Percentiles rank a stretch among this genome's conserved stretches.
Evolutionary conservation across 2,888 invertebrate species (phyloP).

Genomic region (Meteorus cinctellus): DNA sequence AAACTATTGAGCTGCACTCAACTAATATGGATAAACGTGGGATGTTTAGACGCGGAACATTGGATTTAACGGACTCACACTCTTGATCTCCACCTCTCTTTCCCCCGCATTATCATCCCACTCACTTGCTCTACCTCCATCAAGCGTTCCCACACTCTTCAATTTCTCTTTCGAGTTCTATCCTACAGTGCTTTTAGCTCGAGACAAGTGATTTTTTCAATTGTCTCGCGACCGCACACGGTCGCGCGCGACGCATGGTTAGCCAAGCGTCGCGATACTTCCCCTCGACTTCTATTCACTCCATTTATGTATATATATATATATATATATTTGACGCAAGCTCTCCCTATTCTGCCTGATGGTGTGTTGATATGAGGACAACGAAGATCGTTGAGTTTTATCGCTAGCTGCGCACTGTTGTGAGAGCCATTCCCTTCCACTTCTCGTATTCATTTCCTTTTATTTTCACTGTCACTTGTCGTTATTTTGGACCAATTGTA

Average conservation of each 20-base stretch:
- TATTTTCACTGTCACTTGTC: constrained; percentile 39
- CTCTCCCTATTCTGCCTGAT: constrained; percentile 41
- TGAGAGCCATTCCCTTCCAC: background rate
- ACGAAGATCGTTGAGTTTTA: constrained; percentile 59
- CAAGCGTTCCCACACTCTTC: constrained; percentile 49
- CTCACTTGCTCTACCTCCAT: constrained; percentile 49
- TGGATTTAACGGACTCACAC: constrained; percentile 64
- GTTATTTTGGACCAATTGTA: constrained; percentile 42
- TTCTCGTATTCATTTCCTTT: background rate
- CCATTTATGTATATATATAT: constrained; percentile 16
- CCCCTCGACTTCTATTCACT: constrained; percentile 57
- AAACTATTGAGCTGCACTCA: background rate
- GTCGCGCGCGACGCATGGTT: constrained; percentile 66
- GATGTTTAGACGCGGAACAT: constrained; percentile 63
- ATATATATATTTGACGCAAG: constrained; percentile 40
- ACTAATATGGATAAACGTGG: constrained; percentile 5
- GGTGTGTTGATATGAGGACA: constrained; percentile 46
- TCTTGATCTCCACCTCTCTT: constrained; percentile 39
- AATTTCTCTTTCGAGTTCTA: constrained; percentile 34
- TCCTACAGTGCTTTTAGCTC: constrained; percentile 59
- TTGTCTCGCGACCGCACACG: constrained; percentile 66
- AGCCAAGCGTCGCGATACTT: constrained; percentile 63
- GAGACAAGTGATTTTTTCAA: constrained; percentile 72
- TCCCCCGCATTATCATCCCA: constrained; percentile 21
- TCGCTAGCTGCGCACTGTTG: constrained; percentile 58